Evolutionary conservation across 2,888 invertebrate genomes (phyloP), one percentile per base, ranked within the genome.

Genomic region (Philonicus albiceps): DNA sequence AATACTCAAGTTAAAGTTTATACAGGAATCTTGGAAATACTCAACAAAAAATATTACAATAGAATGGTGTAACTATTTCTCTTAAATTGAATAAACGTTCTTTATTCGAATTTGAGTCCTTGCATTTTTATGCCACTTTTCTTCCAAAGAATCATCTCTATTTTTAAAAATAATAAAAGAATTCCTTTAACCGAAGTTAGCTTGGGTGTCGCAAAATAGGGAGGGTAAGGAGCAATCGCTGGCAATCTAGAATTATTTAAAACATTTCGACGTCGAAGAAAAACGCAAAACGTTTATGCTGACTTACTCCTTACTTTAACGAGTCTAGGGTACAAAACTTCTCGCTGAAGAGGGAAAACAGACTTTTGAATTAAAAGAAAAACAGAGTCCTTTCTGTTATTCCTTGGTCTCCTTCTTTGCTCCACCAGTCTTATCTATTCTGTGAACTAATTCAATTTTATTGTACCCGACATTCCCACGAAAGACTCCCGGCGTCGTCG

Each of bases 361-460:
- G 40, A 37, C 76, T 76, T 64, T 76, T 37, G 37, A 76, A 76
- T 43, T 76, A 22, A 76, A n/a, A 76, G 37, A n/a, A 19, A 37
- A 76, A 37, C 40, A 40, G 27, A 22, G 64, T 64, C 27, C 64
- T 64, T 64, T 64, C 64, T 22, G 64, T 64, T 64, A 64, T 64
- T 64, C 64, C 6, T 64, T 22, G 22, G 22, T 64, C 11, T 64
- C 7, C 11, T 27, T 76, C 40, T 76, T 76, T 37, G 22, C 76
- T 76, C 40, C n/a, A 16, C 22, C 19, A 31, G 11, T 22, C 40
- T 76, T 76, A 76, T 76, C 76, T 76, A 40, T 76, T 40, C 37
- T 37, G 40, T 22, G 22, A 76, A 76, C 76, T 76, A 76, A 76
- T 76, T 76, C 76, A 76, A 76, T 76, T 37, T 76, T 76, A 76